Percentiles rank a stretch among this genome's conserved stretches.
phyloP scores from a whole-genome alignment of 2,888 invertebrate genomes.

The Nomada hirtipes region DNA sequence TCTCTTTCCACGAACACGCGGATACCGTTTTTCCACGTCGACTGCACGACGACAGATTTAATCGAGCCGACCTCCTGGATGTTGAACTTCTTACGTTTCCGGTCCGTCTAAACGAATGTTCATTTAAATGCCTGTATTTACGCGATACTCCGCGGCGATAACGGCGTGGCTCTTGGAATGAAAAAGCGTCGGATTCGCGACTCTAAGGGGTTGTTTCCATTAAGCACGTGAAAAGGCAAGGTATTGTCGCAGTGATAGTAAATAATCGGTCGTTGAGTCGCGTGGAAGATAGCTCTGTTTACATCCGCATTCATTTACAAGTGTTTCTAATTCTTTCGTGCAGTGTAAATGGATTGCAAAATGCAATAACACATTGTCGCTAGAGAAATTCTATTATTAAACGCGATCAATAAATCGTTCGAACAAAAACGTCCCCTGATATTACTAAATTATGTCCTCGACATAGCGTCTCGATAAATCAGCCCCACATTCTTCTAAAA shows the following conservation, averaged over 20 bases:
- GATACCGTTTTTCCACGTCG: not conserved
- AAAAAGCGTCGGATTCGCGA: not conserved
- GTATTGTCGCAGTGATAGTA: not conserved
- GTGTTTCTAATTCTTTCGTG: too few relatives aligned
- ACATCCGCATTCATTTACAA: too few relatives aligned
- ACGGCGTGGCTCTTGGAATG: not conserved
- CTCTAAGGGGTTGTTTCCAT: not conserved
- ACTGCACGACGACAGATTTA: conserved; percentile 17
- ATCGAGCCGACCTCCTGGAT: conserved; percentile 34
- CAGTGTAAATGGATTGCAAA: too few relatives aligned
- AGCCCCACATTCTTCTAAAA: too few relatives aligned
- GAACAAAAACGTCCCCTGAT: too few relatives aligned
- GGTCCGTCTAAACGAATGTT: conserved; percentile 21
- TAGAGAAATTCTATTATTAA: too few relatives aligned
- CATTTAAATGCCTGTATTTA: conserved; percentile 43
- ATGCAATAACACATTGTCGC: too few relatives aligned
- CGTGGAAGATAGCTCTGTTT: not conserved
- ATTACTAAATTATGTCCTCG: too few relatives aligned
- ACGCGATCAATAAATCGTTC: too few relatives aligned
- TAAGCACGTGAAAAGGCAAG: not conserved
- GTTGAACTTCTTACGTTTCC: conserved; percentile 39
- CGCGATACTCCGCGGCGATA: not conserved
- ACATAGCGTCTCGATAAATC: too few relatives aligned
- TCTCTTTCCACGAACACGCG: conserved; percentile 24
- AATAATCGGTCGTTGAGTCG: not conserved